Percentiles rank a stretch among this genome's conserved stretches.
Evolutionary conservation across 2,113 vertebrate species (phyloP).

Genomic region (Mugil cephalus): DNA sequence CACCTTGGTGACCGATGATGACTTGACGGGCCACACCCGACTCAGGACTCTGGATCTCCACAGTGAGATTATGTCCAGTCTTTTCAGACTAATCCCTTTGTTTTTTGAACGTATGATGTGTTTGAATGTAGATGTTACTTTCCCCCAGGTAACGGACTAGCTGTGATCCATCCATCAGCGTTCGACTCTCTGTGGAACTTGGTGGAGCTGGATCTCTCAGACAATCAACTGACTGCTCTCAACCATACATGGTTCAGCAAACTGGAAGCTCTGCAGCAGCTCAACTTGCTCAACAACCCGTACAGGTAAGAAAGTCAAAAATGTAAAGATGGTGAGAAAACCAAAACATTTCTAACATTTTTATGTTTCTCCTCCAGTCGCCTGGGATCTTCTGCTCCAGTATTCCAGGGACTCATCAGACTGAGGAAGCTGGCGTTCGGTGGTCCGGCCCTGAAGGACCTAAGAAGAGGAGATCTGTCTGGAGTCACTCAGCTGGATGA

Average conservation of each 20-base stretch:
- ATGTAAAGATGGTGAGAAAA: too few relatives aligned
- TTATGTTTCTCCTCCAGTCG: slow-evolving; percentile 30
- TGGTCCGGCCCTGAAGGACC: slow-evolving; percentile 57
- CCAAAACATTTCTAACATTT: too few relatives aligned
- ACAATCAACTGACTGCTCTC: slow-evolving; percentile 64
- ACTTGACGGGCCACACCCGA: neutral
- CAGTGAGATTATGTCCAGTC: neutral
- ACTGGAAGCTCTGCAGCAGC: slow-evolving; percentile 50
- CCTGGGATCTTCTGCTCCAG: slow-evolving; percentile 13
- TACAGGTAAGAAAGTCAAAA: slow-evolving; percentile 51
- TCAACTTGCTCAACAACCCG: slow-evolving; percentile 71
- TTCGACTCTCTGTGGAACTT: slow-evolving; percentile 60
- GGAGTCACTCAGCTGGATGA: slow-evolving; percentile 67
- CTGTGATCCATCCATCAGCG: slow-evolving; percentile 41
- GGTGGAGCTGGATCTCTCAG: slow-evolving; percentile 64
- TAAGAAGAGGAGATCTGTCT: slow-evolving; percentile 49
- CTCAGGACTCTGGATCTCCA: slow-evolving; percentile 56
- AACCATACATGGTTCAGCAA: slow-evolving; percentile 54
- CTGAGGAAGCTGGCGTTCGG: slow-evolving; percentile 62
- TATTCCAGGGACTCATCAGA: slow-evolving; percentile 33
- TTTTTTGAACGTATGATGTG: neutral
- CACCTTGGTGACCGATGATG: neutral
- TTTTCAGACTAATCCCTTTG: too few relatives aligned
- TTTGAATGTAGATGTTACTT: neutral
- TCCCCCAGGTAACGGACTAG: slow-evolving; percentile 59